Conservation (phyloP, 2,888 invertebrate species). For the Lepidocyrtinus sp. region DNA sequence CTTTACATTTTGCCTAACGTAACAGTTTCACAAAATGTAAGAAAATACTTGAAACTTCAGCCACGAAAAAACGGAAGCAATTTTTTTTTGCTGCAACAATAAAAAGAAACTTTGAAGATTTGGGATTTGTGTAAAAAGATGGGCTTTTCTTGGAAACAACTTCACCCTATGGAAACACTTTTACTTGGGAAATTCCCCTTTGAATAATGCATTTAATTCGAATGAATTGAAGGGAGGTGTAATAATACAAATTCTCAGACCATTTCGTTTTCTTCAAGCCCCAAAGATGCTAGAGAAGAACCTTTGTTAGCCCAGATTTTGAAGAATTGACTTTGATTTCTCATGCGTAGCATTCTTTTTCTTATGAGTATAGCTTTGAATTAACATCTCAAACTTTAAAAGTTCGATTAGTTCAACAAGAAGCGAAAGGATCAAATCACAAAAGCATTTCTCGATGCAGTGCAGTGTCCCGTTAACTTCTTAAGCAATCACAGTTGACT, state of each 20-base stretch:
- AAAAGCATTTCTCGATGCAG: not conserved
- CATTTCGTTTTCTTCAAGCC: not conserved
- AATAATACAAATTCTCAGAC: not conserved
- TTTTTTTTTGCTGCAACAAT: not conserved
- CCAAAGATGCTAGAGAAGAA: not conserved
- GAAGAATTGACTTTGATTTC: not conserved
- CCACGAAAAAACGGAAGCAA: too few relatives aligned
- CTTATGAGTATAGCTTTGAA: not conserved
- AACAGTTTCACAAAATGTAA: too few relatives aligned
- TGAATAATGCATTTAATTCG: not conserved
- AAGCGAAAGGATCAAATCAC: not conserved
- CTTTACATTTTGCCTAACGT: too few relatives aligned
- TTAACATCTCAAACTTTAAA: not conserved
- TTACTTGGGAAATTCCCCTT: not conserved
- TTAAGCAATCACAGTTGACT: slow-evolving; percentile 12
- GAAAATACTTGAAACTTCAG: too few relatives aligned
- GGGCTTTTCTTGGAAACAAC: not conserved
- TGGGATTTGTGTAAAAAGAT: not conserved
- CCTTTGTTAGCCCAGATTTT: not conserved
- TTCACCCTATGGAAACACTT: not conserved
- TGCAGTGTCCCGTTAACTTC: not conserved
- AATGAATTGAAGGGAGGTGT: too few relatives aligned
- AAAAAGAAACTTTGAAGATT: not conserved
- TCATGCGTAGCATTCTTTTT: not conserved
- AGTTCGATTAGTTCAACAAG: not conserved